Conservation (phyloP, 2,113 vertebrate genomes). For the Mormyrus iriodes region DNA sequence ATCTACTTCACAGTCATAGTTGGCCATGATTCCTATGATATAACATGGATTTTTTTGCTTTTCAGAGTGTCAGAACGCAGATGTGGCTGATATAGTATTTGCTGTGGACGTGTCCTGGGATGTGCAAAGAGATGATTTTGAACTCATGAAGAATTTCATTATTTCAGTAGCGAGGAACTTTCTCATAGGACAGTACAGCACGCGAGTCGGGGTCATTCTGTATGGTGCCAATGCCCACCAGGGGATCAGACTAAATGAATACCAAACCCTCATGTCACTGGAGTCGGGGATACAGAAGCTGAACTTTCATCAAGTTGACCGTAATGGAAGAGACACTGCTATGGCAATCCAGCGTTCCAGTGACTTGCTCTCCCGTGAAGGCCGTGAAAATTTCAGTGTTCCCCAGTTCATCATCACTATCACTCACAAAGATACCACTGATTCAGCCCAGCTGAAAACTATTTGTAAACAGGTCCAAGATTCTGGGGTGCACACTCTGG, state of each 20-base stretch:
- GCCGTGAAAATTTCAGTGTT: slow-evolving; percentile 42
- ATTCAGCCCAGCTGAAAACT: slow-evolving; percentile 29
- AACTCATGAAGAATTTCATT: slow-evolving; percentile 57
- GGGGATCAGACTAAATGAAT: slow-evolving; percentile 43
- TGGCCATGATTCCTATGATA: neutral
- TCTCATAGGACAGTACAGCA: slow-evolving; percentile 45
- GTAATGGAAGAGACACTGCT: slow-evolving; percentile 37
- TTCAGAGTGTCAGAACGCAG: slow-evolving; percentile 51
- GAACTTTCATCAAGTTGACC: slow-evolving; percentile 5
- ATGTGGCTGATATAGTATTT: slow-evolving; percentile 57
- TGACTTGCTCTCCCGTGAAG: slow-evolving; percentile 43
- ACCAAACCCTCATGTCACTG: slow-evolving; percentile 37
- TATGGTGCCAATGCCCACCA: slow-evolving; percentile 42
- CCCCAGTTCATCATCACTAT: slow-evolving; percentile 57
- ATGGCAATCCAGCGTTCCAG: slow-evolving; percentile 44
- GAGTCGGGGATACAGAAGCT: slow-evolving; percentile 35
- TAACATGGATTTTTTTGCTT: slow-evolving; percentile 2
- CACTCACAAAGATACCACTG: slow-evolving; percentile 51
- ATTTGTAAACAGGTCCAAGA: slow-evolving; percentile 40
- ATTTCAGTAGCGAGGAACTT: slow-evolving; percentile 51
- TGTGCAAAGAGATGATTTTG: slow-evolving; percentile 38
- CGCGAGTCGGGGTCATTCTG: slow-evolving; percentile 54
- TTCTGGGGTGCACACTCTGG: slow-evolving; percentile 46
- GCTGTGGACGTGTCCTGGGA: slow-evolving; percentile 57
- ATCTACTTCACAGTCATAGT: neutral